These are phyloP conservation scores for Triplophysa siluroides DNA, from an alignment of 2,113 vertebrate genomes.

Conservation along the genomic window DNA sequence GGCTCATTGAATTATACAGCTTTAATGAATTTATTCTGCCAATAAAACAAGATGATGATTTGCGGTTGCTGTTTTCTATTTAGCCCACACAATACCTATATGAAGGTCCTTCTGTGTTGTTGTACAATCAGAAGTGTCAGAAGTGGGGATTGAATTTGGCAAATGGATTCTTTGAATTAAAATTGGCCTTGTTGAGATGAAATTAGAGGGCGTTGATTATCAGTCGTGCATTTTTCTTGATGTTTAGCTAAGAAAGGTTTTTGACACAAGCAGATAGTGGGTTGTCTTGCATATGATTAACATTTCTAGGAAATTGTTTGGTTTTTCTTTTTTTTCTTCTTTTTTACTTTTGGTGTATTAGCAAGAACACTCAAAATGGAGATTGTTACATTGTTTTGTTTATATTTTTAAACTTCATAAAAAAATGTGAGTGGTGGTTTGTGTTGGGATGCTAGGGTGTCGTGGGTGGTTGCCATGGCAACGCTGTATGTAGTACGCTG, in stretches of 20 bases:
- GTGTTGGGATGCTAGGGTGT: too few relatives aligned
- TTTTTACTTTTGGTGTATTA: too few relatives aligned
- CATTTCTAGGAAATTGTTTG: background rate
- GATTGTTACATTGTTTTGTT: too few relatives aligned
- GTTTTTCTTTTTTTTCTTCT: too few relatives aligned
- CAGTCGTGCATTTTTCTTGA: background rate
- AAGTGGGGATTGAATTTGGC: background rate
- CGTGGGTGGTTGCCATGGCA: too few relatives aligned
- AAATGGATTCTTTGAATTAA: background rate
- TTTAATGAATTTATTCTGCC: conserved; percentile 31
- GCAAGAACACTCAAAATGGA: too few relatives aligned
- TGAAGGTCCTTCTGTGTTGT: conserved; percentile 8
- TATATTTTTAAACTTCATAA: too few relatives aligned
- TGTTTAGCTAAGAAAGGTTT: background rate
- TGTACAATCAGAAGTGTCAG: background rate
- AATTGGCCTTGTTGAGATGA: background rate
- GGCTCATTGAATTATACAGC: conserved; percentile 29
- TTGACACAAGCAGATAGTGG: background rate
- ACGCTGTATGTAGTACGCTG: too few relatives aligned
- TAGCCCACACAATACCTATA: background rate
- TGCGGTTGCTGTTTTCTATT: background rate
- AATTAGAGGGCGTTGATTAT: background rate
- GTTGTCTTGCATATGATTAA: background rate
- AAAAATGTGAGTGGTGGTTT: background rate
- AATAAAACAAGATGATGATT: conserved; percentile 16